Conservation (phyloP, 2,113 vertebrate genomes). For the Corythaeola cristata region DNA sequence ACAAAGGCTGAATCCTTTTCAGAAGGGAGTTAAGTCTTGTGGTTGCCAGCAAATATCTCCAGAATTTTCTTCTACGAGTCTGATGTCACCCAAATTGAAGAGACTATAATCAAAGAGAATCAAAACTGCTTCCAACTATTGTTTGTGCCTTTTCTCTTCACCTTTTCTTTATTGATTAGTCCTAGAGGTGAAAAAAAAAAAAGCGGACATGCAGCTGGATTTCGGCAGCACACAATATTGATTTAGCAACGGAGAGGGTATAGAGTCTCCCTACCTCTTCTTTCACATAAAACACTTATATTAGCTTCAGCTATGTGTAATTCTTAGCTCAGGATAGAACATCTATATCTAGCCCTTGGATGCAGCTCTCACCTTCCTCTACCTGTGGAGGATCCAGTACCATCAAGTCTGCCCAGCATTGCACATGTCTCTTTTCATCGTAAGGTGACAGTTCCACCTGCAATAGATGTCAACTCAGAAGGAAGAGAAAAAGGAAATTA, state of each 20-base stretch:
- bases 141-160: not conserved
- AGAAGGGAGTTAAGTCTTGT: not conserved
- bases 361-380: not conserved
- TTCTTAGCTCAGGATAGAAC: not conserved
- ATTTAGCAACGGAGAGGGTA: not conserved
- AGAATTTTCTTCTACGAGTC: not conserved
- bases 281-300: constrained; percentile 14
- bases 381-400: not conserved
- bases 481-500: not conserved
- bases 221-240: not conserved
- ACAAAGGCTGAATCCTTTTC: not conserved
- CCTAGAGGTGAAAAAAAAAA: not conserved
- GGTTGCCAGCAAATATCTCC: not conserved
- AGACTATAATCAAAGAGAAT: not conserved
- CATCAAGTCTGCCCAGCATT: not conserved
- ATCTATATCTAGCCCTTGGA: not conserved
- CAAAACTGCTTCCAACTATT: not conserved
- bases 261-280: not conserved
- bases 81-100: not conserved
- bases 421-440: not conserved
- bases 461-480: not conserved
- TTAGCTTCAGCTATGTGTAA: not conserved
- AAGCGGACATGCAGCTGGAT: not conserved
- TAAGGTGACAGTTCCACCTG: not conserved
- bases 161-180: constrained; percentile 19